Evolutionary conservation across 2,888 invertebrate species (phyloP), one percentile per base, ranked within the genome.

Genomic region (Epinotia nisella): DNA sequence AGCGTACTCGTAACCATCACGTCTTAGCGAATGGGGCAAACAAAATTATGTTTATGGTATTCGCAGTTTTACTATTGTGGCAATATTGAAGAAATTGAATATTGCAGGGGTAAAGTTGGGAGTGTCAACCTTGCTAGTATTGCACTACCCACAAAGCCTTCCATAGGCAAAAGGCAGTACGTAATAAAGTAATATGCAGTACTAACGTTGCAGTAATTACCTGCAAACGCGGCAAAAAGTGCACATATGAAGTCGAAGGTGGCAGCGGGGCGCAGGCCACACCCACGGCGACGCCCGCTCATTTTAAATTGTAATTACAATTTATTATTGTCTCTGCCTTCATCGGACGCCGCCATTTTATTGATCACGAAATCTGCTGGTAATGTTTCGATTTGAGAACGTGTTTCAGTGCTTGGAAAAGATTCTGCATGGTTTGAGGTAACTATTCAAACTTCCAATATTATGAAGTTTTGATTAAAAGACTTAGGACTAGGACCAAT

Each of bases 221-320:
- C 83, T 88, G 85, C 86, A 85, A 81, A 76, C 65, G 81, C 83
- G 82, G 83, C 80, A 91, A 90, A 88, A 90, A 91, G 85, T 90
- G 88, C 90, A 91, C 88, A 88, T 89, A 90, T 84, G 88, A 80
- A 85, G 81, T 74, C 81, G 82, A 78, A 88, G 88, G 88, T 88
- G 88, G 88, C 83, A 85, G 80, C 82, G 86, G 88, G 87, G 85
- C 84, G 79, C 82, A 87, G 87, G 91, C 92, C 92, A 87, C 92
- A 85, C 93, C 92, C 91, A 80, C 90, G 86, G 84, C 87, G 88
- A 87, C 92, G 92, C 93, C 93, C 90, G 93, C 92, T 93, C 92
- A 93, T 93, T 93, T 93, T 92, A 93, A 93, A 93, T 92, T 93
- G 93, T 93, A 93, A 93, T 93, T 92, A 92, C 92, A 91, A 92